phyloP scores from a whole-genome alignment of 2,888 invertebrate species.

The Diaperis boleti region DNA sequence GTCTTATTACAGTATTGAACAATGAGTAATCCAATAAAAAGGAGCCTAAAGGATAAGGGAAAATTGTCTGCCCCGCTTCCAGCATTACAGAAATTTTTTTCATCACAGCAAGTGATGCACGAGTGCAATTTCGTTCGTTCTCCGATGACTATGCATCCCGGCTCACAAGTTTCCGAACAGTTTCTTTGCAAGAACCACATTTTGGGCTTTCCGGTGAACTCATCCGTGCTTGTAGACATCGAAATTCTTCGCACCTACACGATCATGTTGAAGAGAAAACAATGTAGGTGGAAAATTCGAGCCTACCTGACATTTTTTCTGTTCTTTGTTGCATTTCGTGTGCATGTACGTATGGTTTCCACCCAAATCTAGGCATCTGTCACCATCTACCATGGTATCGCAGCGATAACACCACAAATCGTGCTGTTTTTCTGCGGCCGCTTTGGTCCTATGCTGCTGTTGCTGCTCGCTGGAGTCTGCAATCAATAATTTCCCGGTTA shows the following conservation, averaged over 20 bases:
- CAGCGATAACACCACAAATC: conserved; percentile 87
- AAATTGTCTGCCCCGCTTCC: conserved; percentile 68
- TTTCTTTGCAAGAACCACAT: conserved; percentile 88
- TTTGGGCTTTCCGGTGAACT: conserved; percentile 79
- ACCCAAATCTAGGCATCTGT: conserved; percentile 76
- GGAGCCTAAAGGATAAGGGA: neutral
- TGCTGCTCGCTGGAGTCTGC: conserved; percentile 55
- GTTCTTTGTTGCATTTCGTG: conserved; percentile 82
- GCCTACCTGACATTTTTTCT: conserved; percentile 81
- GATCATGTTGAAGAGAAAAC: conserved; percentile 19
- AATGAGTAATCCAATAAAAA: neutral
- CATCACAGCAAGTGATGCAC: conserved; percentile 88
- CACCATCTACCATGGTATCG: conserved; percentile 81
- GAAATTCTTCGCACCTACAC: conserved; percentile 83
- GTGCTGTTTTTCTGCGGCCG: conserved; percentile 81
- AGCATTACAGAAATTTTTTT: conserved; percentile 81
- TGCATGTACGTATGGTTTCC: conserved; percentile 73
- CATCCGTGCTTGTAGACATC: conserved; percentile 86
- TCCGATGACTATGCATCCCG: conserved; percentile 90
- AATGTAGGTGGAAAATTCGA: neutral
- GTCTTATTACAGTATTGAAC: conserved; percentile 8
- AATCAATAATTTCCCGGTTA: conserved; percentile 56
- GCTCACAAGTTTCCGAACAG: conserved; percentile 86
- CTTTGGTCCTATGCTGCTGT: conserved; percentile 84
- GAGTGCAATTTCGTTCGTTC: conserved; percentile 90